Base-by-base conservation (phyloP, 2,888 invertebrate species). In the Nebria brevicollis region DNA sequence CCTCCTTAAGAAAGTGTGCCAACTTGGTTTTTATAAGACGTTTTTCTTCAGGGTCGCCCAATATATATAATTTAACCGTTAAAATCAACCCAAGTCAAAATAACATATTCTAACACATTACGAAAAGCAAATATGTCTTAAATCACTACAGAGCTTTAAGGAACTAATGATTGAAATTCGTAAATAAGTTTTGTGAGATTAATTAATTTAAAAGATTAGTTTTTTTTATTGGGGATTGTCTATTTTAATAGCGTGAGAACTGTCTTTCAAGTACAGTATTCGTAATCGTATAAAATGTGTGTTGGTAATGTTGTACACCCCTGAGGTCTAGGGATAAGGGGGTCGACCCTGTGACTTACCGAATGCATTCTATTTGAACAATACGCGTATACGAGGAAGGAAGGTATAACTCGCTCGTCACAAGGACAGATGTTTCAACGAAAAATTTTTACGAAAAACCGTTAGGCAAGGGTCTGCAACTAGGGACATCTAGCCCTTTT, bases 391-490 rank as follows among this genome's bases (percentile, higher is more conserved):
- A 66, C 25, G 20, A 20, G 20, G 20, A 25, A 66, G 11, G 66
- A 26, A 70, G 70, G 70, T 70, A 54, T 54, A 20, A 26, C 70
- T 70, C 70, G 70, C 11, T 26, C 42, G 74, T 25, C 75, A 79
- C 41, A 73, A 79, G 75, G 79, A 66, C 64, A 79, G 79, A 79
- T 34, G 65, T 65, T 20, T 72, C 75, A 72, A 81, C 81, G 81
- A 66, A 78, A 20, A 72, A 70, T 81, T 75, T 76, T 76, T 76
- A 81, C 75, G 81, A 54, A 54, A 81, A 81, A 81, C 81, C 81
- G 81, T 81, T 81, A 75, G 25, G 26, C 11, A 54, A 54, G 54
- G 54, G 54, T 54, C 54, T 54, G 54, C 54, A 54, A 54, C 54
- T 7, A 54, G 54, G 54, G 54, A 8, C 54, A 54, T 54, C 54